These are phyloP conservation scores for Epicampocera succincta DNA, from an alignment of 2,888 invertebrate species.

Conservation along the genomic window DNA sequence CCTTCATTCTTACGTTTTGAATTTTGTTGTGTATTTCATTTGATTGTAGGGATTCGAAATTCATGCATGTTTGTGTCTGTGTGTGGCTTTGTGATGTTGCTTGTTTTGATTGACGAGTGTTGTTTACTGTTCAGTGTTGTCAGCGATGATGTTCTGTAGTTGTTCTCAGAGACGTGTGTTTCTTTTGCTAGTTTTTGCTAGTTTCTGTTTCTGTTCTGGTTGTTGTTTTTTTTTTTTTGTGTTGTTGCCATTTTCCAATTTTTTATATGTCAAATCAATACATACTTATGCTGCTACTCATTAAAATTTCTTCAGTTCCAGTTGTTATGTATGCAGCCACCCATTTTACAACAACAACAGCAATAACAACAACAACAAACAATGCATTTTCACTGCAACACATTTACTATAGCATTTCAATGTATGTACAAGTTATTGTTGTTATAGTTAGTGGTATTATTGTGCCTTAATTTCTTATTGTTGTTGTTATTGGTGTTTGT, in stretches of 20 bases:
- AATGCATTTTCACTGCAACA: neutral
- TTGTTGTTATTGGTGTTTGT: constrained; percentile 13
- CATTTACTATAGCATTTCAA: neutral
- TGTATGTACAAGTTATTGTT: constrained; percentile 19
- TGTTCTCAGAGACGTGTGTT: constrained; percentile 33
- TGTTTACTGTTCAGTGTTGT: constrained; percentile 50
- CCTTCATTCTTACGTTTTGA: constrained; percentile 12
- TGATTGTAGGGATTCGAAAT: constrained; percentile 14
- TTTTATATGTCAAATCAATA: constrained; percentile 53
- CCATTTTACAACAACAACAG: no score
- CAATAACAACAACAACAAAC: no score
- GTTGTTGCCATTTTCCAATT: neutral
- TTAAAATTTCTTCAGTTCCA: constrained; percentile 39
- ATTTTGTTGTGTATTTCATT: constrained; percentile 15
- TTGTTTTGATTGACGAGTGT: constrained; percentile 68
- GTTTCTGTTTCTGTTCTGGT: no score
- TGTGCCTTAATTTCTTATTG: constrained; percentile 44
- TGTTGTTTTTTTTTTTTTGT: no score
- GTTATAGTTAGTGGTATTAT: constrained; percentile 35
- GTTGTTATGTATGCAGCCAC: neutral
- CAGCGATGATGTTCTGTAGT: constrained; percentile 34
- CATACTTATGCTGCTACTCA: constrained; percentile 34
- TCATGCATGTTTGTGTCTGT: constrained; percentile 2
- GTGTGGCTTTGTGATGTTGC: constrained; percentile 30
- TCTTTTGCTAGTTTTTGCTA: constrained; percentile 15